phyloP scores from a whole-genome alignment of 2,888 invertebrate species.

The Anaspis maculata region DNA sequence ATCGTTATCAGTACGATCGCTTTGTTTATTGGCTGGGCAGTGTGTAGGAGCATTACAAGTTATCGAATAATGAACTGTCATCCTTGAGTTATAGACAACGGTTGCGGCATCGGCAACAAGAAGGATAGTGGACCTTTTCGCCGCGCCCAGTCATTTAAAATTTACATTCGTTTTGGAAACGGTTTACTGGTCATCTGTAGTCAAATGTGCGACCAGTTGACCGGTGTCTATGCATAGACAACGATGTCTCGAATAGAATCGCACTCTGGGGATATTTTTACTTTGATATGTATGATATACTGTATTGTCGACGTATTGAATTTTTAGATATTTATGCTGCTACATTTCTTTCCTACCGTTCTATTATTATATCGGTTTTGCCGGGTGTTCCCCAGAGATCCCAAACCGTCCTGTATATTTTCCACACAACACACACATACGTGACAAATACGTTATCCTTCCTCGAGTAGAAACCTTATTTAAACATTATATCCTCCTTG shows the following conservation, averaged over 20 bases:
- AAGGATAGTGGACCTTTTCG: slow-evolving; percentile 23
- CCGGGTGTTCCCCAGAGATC: no score
- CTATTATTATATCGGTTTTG: slow-evolving; percentile 17
- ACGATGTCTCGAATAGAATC: slow-evolving; percentile 38
- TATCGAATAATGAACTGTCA: slow-evolving; percentile 40
- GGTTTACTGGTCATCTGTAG: slow-evolving; percentile 42
- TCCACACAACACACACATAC: no score
- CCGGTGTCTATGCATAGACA: slow-evolving; percentile 38
- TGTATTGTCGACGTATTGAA: slow-evolving; percentile 38
- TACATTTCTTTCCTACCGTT: slow-evolving; percentile 11
- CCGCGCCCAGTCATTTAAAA: slow-evolving; percentile 36
- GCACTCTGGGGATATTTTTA: slow-evolving; percentile 37
- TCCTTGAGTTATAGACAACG: slow-evolving; percentile 38
- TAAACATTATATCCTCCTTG: no score
- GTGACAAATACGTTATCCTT: no score
- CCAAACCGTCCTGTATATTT: no score
- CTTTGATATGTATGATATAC: slow-evolving; percentile 42
- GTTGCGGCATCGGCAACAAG: slow-evolving; percentile 20
- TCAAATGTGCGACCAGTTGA: slow-evolving; percentile 42
- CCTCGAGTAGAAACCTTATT: no score
- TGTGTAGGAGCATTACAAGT: slow-evolving; percentile 37
- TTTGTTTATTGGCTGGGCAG: slow-evolving; percentile 25
- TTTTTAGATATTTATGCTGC: slow-evolving; percentile 33
- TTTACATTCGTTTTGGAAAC: slow-evolving; percentile 40
- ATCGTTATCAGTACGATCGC: slow-evolving; percentile 24